Evolutionary conservation across 2,888 invertebrate genomes (phyloP).

Genomic region (Heteropelma amictum): DNA sequence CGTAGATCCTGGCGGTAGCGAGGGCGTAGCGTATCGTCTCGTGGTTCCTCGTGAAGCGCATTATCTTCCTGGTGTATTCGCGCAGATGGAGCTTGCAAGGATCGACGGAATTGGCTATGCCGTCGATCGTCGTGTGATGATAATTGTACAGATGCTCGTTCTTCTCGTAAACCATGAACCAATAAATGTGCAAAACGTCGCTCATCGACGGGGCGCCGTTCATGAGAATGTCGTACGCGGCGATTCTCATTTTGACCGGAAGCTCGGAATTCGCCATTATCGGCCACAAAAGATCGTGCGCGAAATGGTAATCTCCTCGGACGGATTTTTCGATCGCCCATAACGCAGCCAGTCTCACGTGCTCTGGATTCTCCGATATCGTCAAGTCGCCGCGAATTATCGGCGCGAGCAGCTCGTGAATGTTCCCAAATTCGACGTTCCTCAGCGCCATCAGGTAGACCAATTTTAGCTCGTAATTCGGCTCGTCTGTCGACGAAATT

Average conservation of each 20-base stretch:
- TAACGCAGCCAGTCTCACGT: slow-evolving; percentile 76
- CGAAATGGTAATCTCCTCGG: slow-evolving; percentile 61
- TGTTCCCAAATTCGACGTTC: slow-evolving; percentile 76
- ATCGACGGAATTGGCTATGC: slow-evolving; percentile 75
- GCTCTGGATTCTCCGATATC: slow-evolving; percentile 64
- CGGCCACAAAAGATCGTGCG: slow-evolving; percentile 78
- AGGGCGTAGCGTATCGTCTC: slow-evolving; percentile 64
- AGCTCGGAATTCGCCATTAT: slow-evolving; percentile 76
- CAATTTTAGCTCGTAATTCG: slow-evolving; percentile 72
- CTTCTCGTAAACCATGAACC: slow-evolving; percentile 77
- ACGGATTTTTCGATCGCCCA: slow-evolving; percentile 73
- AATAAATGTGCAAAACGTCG: slow-evolving; percentile 76
- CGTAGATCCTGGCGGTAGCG: slow-evolving; percentile 71
- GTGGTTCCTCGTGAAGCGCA: slow-evolving; percentile 72
- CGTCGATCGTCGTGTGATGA: slow-evolving; percentile 77
- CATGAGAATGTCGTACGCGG: slow-evolving; percentile 77
- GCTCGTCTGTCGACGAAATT: slow-evolving; percentile 59
- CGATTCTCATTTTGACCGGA: slow-evolving; percentile 76
- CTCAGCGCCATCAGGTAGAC: slow-evolving; percentile 77
- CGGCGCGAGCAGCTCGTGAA: slow-evolving; percentile 75
- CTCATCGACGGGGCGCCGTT: slow-evolving; percentile 71
- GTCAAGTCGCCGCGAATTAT: slow-evolving; percentile 74
- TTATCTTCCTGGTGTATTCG: slow-evolving; percentile 71
- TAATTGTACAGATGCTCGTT: slow-evolving; percentile 78
- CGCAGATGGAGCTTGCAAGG: slow-evolving; percentile 74